These are phyloP conservation scores for Saccostrea glomerata DNA, from an alignment of 1,140 invertebrate species.

Conservation along the genomic window DNA sequence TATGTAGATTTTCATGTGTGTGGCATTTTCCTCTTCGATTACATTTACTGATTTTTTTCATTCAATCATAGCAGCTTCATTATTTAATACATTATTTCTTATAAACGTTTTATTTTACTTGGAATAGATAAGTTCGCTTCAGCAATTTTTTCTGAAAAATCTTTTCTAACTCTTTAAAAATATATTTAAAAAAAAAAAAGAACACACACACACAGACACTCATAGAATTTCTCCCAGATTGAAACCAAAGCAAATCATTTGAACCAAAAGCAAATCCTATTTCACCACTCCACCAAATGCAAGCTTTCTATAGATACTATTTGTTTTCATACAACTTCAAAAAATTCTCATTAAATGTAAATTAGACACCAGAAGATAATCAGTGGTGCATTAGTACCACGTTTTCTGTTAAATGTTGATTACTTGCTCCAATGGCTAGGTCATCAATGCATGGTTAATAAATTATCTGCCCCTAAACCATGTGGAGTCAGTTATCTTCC, in stretches of 20 bases:
- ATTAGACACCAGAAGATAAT: no score
- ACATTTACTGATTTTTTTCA: not conserved
- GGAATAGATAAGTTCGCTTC: not conserved
- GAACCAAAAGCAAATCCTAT: not conserved
- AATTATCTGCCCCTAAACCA: no score
- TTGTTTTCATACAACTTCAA: no score
- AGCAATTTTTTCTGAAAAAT: not conserved
- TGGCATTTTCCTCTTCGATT: not conserved
- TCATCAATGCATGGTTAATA: no score
- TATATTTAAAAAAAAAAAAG: no score
- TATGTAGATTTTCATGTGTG: not conserved
- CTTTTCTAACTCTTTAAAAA: not conserved
- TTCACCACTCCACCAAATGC: not conserved
- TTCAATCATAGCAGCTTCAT: not conserved
- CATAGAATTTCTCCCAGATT: not conserved
- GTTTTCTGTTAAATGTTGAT: no score
- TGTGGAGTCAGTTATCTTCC: not conserved
- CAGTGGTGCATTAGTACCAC: no score
- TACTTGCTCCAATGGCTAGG: no score
- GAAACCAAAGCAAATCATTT: not conserved
- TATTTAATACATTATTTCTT: not conserved
- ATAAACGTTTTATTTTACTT: not conserved
- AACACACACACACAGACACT: no score
- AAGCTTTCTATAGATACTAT: not conserved
- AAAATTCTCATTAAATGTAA: no score